These are phyloP conservation scores for Brassicogethes aeneus DNA, from an alignment of 2,888 invertebrate genomes.

Conservation along the genomic window DNA sequence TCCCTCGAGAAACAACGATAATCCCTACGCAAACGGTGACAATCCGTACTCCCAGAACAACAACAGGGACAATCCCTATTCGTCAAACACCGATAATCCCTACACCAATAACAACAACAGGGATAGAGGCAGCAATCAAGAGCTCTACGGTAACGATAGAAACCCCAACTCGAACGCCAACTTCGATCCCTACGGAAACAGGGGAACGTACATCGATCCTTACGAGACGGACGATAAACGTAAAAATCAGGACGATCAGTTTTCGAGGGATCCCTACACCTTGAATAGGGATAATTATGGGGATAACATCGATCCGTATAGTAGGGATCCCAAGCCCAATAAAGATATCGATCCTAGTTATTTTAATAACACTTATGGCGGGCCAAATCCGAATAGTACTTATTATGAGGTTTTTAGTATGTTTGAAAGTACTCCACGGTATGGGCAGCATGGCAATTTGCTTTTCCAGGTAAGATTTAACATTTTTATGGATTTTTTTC, in stretches of 20 bases:
- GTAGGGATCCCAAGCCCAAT: slow-evolving; percentile 18
- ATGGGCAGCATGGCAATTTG: slow-evolving; percentile 63
- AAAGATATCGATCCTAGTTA: slow-evolving; percentile 10
- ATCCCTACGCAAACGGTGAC: slow-evolving; percentile 5
- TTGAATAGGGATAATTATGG: slow-evolving; percentile 32
- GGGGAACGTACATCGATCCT: background rate
- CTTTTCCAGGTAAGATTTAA: slow-evolving; percentile 64
- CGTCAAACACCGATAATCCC: background rate
- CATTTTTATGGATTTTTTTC: too few species aligned
- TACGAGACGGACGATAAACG: slow-evolving; percentile 7
- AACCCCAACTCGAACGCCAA: slow-evolving; percentile 2
- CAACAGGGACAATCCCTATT: slow-evolving; percentile 8
- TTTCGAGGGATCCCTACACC: slow-evolving; percentile 27
- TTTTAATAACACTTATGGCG: slow-evolving; percentile 11
- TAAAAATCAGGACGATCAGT: slow-evolving; percentile 20
- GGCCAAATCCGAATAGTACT: slow-evolving; percentile 21
- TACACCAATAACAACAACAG: slow-evolving; percentile 5
- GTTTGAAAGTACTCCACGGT: slow-evolving; percentile 61
- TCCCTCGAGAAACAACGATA: slow-evolving; percentile 2
- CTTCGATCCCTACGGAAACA: background rate
- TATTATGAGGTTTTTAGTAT: slow-evolving; percentile 57
- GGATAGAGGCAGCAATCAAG: slow-evolving; percentile 12
- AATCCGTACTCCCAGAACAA: slow-evolving; percentile 7
- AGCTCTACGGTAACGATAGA: slow-evolving; percentile 5
- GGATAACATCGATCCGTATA: slow-evolving; percentile 34